A percentile compares a stretch with the other conserved stretches of the same genome.
Conservation (phyloP, 1,140 invertebrate genomes). For the Sipha flava region DNA sequence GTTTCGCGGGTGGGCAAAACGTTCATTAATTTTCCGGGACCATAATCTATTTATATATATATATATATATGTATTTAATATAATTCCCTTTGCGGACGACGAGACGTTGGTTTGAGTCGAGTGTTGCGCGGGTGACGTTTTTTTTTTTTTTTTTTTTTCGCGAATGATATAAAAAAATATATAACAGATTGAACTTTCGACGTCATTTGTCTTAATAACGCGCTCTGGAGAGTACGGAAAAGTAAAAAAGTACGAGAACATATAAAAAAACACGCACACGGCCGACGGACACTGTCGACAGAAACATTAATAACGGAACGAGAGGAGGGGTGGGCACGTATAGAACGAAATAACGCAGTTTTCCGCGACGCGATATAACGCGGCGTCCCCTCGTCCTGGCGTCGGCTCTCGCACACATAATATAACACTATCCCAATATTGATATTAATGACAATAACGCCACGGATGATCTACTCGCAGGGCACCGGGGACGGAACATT, state of each 20-base stretch:
- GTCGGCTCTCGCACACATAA: no score
- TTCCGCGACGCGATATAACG: neutral
- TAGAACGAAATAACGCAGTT: neutral
- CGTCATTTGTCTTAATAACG: slow-evolving; percentile 21
- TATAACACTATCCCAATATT: neutral
- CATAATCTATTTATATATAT: no score
- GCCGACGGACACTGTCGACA: neutral
- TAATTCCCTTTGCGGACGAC: neutral
- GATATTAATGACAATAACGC: neutral
- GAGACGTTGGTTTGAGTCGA: neutral
- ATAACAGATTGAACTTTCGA: slow-evolving; percentile 19
- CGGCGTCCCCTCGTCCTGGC: neutral
- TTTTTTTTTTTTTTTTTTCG: no score
- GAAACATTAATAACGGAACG: slow-evolving; percentile 12
- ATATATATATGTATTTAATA: no score
- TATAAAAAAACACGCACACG: neutral
- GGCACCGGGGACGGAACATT: neutral
- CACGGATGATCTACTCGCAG: neutral
- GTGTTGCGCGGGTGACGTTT: neutral
- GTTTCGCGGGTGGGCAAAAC: neutral
- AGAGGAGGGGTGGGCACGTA: neutral
- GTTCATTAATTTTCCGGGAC: neutral
- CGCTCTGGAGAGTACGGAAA: neutral
- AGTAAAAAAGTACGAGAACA: neutral
- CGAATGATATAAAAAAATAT: neutral